Evolutionary conservation across 1,140 invertebrate genomes (phyloP).

Genomic region (Leptopilina boulardi): DNA sequence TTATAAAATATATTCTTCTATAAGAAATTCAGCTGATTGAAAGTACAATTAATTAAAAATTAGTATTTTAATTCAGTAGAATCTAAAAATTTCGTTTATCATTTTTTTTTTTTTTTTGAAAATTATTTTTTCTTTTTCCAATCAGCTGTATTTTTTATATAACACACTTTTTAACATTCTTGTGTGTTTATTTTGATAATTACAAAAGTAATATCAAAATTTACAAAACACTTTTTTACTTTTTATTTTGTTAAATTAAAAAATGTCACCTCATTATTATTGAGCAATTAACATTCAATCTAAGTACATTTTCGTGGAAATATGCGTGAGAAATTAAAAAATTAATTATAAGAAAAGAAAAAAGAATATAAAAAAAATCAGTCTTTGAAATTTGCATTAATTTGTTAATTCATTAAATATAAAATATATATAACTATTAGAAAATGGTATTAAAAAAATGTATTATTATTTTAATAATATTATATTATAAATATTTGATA

Average conservation of each 20-base stretch:
- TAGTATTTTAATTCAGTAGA: too few relatives aligned
- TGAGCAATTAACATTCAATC: constrained; percentile 14
- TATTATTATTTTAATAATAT: too few relatives aligned
- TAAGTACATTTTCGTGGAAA: constrained; percentile 8
- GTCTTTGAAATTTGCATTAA: constrained; percentile 3
- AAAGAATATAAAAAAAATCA: background rate
- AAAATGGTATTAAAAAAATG: background rate
- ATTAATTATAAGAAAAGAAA: background rate
- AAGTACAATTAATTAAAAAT: too few relatives aligned
- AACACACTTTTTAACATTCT: background rate
- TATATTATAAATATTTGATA: too few relatives aligned
- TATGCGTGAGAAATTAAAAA: background rate
- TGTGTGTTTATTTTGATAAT: background rate
- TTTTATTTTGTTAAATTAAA: background rate
- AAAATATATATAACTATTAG: too few relatives aligned
- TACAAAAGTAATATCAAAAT: background rate
- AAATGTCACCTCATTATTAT: constrained; percentile 16
- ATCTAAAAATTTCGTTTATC: too few relatives aligned
- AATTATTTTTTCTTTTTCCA: too few relatives aligned
- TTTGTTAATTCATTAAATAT: background rate
- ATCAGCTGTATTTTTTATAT: too few relatives aligned
- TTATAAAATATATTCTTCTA: too few relatives aligned
- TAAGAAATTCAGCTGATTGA: too few relatives aligned
- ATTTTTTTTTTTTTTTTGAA: too few relatives aligned
- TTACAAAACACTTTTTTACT: too few relatives aligned